Evolutionary conservation across 2,888 invertebrate genomes (phyloP), one percentile per base, ranked within the genome.

Genomic region (Plemyria rubiginata): DNA sequence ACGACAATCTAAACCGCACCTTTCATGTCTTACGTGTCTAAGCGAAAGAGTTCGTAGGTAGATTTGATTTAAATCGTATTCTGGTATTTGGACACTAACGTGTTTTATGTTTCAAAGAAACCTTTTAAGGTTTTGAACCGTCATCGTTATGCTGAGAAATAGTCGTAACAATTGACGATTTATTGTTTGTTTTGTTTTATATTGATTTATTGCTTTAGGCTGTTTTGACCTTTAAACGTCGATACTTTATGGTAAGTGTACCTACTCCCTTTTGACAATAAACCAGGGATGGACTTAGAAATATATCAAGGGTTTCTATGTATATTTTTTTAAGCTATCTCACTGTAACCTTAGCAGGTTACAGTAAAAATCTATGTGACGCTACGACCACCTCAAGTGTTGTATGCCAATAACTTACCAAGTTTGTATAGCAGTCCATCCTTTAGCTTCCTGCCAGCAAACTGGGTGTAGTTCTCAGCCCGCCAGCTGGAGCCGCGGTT

Each of bases 391-490:
- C 36, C 7, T n/a, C n/a, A n/a, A 36, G 0, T 13, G 5, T 12
- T 22, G 22, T 22, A 22, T 22, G 22, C 22, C 22, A 29, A n/a
- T 9, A 43, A 5, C 87, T 84, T 73, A 94, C 98, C 98, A 62
- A 97, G 93, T 68, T 96, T 95, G 72, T 95, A 94, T 48, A 94
- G 89, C 54, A 98, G 90, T 0, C 98, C 99, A 22, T 98, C 97
- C 4, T 94, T 94, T 13, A 98, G 94, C 54, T 96, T 97, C 80
- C 94, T 94, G 1, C 97, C 97, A 95, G 96, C 96, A 88, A 98
- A 98, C 79, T 96, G 93, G 0, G 96, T 93, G 85, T 98, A 97
- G 86, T 97, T 98, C 41, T 94, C 87, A 0, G 98, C 97, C 8
- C 92, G 90, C 98, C 98, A 99, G 66, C 96, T 96, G 68, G 93